phyloP scores from a whole-genome alignment of 2,113 vertebrate species.

The Numida meleagris region DNA sequence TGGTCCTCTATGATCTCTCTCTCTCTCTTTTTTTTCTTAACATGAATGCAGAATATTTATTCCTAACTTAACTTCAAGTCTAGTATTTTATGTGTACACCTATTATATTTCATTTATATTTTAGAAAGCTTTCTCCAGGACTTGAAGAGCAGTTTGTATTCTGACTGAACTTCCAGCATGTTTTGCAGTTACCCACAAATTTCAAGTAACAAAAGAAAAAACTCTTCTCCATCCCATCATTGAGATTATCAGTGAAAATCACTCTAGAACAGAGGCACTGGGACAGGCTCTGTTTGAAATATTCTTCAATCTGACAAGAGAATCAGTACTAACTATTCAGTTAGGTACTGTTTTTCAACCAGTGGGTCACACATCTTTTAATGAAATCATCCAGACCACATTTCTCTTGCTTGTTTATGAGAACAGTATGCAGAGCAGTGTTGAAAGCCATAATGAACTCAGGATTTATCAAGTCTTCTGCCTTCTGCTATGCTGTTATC shows the following conservation, averaged over 20 bases:
- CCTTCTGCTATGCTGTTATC: constrained; percentile 8
- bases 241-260: neutral
- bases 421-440: neutral
- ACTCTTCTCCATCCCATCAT: neutral
- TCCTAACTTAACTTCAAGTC: neutral
- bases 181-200: neutral
- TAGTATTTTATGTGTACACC: neutral
- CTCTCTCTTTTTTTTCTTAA: neutral
- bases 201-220: neutral
- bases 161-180: neutral
- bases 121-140: neutral
- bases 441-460: constrained; percentile 19
- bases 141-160: neutral
- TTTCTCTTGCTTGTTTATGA: constrained; percentile 8
- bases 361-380: neutral
- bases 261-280: neutral
- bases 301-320: neutral
- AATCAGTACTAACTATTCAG: neutral
- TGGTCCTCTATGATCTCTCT: neutral
- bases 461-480: constrained; percentile 35
- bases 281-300: neutral
- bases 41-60: neutral
- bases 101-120: neutral
- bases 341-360: neutral
- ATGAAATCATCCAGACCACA: constrained; percentile 1